Conservation (phyloP, 2,113 vertebrate species). For the Actinemys pallida region DNA sequence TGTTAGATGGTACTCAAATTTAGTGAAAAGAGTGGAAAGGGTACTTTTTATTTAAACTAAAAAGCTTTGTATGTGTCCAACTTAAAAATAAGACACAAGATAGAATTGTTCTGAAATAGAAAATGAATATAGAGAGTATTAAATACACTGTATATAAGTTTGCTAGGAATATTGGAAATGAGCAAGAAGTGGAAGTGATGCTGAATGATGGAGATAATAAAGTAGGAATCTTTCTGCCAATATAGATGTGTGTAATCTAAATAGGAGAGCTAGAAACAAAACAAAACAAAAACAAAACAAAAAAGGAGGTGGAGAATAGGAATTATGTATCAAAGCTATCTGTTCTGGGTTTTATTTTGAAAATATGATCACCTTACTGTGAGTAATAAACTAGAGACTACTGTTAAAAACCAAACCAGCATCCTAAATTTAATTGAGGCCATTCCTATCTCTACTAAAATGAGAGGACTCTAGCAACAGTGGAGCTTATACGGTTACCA, state of each 20-base stretch:
- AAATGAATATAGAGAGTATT: neutral
- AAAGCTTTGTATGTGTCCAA: neutral
- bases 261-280: neutral
- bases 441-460: neutral
- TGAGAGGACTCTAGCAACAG: neutral
- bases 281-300: neutral
- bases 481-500: neutral
- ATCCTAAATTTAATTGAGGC: neutral
- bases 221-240: neutral
- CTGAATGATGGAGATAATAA: neutral
- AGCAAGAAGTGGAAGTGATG: neutral
- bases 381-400: neutral
- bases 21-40: neutral
- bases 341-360: neutral
- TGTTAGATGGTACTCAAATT: neutral
- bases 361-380: neutral
- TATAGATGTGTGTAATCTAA: neutral
- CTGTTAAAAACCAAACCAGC: neutral
- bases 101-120: neutral
- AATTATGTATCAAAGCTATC: neutral
- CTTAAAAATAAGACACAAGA: neutral
- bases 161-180: neutral
- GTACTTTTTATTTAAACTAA: neutral
- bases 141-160: neutral
- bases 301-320: neutral